phyloP scores from a whole-genome alignment of 2,113 vertebrate species.

The Laticauda colubrina region DNA sequence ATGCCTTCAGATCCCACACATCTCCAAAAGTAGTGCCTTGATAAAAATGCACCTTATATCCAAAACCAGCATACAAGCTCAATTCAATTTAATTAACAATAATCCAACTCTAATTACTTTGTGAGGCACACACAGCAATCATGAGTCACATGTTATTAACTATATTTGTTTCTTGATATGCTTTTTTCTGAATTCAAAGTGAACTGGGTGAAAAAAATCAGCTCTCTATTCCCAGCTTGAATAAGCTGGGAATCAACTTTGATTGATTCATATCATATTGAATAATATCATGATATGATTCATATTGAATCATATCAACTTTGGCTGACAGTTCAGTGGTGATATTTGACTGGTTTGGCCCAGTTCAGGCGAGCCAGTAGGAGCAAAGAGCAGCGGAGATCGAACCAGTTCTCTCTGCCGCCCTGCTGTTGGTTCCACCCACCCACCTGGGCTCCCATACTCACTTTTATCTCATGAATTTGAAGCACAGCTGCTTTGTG shows the following conservation, averaged over 20 bases:
- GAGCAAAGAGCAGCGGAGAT: too few species aligned
- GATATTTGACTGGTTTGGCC: too few species aligned
- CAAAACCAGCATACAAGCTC: background rate
- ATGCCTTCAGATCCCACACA: background rate
- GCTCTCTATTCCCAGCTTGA: background rate
- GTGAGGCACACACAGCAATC: background rate
- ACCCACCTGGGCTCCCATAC: too few species aligned
- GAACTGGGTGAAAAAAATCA: background rate
- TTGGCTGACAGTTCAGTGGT: background rate
- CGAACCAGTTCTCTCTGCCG: too few species aligned
- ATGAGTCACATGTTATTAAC: background rate
- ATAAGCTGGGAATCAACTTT: too few species aligned
- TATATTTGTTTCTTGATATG: background rate
- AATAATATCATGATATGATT: too few species aligned
- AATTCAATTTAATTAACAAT: background rate
- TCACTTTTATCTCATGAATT: too few species aligned
- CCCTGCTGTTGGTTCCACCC: too few species aligned
- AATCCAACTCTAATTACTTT: background rate
- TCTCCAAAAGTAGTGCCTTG: background rate
- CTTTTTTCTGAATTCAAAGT: background rate
- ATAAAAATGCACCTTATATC: background rate
- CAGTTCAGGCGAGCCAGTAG: too few species aligned
- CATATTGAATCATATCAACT: background rate
- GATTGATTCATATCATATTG: too few species aligned
- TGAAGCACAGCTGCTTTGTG: too few species aligned